Percentiles rank a stretch among this genome's conserved stretches.
These are phyloP conservation scores for Alviniconcha marisindica DNA, from an alignment of 1,140 invertebrate species.

Conservation along the genomic window DNA sequence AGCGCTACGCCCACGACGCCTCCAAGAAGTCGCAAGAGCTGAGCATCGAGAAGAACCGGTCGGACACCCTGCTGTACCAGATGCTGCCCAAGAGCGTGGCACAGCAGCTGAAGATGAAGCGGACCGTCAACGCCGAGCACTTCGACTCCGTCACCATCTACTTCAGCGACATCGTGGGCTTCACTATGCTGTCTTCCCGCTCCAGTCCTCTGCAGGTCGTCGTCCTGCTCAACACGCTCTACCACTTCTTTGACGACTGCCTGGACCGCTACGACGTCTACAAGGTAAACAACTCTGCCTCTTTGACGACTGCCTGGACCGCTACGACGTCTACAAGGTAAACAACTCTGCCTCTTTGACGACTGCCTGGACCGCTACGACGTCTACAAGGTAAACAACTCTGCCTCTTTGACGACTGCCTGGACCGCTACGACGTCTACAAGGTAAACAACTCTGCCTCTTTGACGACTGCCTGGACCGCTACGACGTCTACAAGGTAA, in stretches of 20 bases:
- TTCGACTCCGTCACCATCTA: constrained; percentile 80
- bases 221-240: constrained; percentile 62
- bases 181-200: constrained; percentile 84
- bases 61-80: constrained; percentile 72
- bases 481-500: too few relatives aligned
- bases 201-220: constrained; percentile 80
- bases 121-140: constrained; percentile 81
- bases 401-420: too few relatives aligned
- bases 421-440: too few relatives aligned
- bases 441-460: too few relatives aligned
- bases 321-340: too few relatives aligned
- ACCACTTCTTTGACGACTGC: constrained; percentile 45
- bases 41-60: constrained; percentile 73
- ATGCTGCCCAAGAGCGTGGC: constrained; percentile 95
- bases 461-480: too few relatives aligned
- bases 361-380: too few relatives aligned
- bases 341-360: too few relatives aligned
- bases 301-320: too few relatives aligned
- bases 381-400: too few relatives aligned
- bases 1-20: constrained; percentile 45
- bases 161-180: constrained; percentile 73
- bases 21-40: constrained; percentile 75
- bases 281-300: too few relatives aligned
- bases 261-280: constrained; percentile 93
- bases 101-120: constrained; percentile 71